Evolutionary conservation across 2,888 invertebrate species (phyloP), one percentile per base, ranked within the genome.

Genomic region (Exephanes ischioxanthus): DNA sequence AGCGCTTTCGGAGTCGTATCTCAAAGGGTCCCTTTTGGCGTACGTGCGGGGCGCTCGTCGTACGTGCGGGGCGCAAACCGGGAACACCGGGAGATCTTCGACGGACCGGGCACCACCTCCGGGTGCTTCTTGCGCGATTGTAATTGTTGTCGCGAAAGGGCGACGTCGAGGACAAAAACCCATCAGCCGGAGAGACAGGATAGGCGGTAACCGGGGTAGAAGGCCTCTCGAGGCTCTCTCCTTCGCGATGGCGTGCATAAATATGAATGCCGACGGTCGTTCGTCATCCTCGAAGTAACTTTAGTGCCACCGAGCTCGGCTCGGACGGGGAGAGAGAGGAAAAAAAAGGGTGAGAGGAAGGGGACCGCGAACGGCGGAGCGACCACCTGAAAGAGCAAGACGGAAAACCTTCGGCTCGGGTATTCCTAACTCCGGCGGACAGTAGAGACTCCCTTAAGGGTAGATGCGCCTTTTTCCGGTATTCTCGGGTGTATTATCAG

Each of bases 261-360:
- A 83, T 83, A 85, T 85, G 85, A 83, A 85, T 85, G 77, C 80
- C 83, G 55, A 83, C 55, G 79, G 76, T 87, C 87, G 86, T 87
- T 86, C 81, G 83, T 86, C 87, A 87, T 86, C 55, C 83, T 84
- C 75, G 72, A 82, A 70, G 83, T 30, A 76, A 67, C 80, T 79
- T 55, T 51, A 67, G 58, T 83, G 72, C 76, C 68, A 80, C 37
- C 53, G 68, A 67, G 67, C 77, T 78, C 68, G 26, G 53, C 58
- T 77, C 53, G 41, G 76, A 61, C 61, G 63, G 53, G 37, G 58
- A 72, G 19, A 51, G 55, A 72, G 26, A n/a, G 48, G 26, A 41
- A 63, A 58, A 37, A 51, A 53, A 26, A 58, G 26, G 14, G 48
- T 51, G 26, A 6, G 53, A 45, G 51, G 51, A 14, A 19, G 58